Percentiles rank a stretch among this genome's conserved stretches.
Conservation (phyloP, 2,888 invertebrate genomes). For the Stenichneumon culpator region DNA sequence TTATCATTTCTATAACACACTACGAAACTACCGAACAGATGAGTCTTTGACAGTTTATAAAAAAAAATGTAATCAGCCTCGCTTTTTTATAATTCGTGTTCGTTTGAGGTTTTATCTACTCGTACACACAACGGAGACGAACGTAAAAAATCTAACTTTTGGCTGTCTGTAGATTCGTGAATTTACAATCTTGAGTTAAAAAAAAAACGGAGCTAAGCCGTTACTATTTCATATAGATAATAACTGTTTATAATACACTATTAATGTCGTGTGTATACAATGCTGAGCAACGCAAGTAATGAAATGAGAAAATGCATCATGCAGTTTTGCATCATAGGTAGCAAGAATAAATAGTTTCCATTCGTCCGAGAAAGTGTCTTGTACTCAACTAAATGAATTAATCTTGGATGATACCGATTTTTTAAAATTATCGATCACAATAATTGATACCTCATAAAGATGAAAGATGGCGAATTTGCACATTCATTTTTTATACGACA, state of each 20-base stretch:
- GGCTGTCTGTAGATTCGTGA: conserved; percentile 61
- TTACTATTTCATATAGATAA: conserved; percentile 27
- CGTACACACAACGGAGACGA: conserved; percentile 11
- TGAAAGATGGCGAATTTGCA: not conserved
- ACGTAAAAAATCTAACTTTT: conserved; percentile 52
- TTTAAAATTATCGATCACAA: not conserved
- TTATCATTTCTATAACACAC: conserved; percentile 31
- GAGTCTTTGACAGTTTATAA: not conserved
- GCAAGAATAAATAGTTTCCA: conserved; percentile 32
- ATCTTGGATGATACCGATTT: conserved; percentile 6
- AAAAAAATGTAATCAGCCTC: not conserved
- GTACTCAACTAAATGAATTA: conserved; percentile 18
- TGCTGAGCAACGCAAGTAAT: conserved; percentile 53
- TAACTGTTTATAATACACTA: conserved; percentile 47
- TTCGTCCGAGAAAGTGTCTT: conserved; percentile 17
- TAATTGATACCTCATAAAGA: not conserved
- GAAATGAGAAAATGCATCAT: conserved; percentile 59
- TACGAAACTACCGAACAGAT: conserved; percentile 49
- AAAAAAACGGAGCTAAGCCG: conserved; percentile 24
- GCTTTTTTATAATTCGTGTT: not conserved
- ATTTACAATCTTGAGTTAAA: conserved; percentile 52
- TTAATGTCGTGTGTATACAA: conserved; percentile 40
- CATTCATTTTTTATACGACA: not conserved
- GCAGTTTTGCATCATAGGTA: conserved; percentile 58
- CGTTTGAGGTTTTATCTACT: conserved; percentile 19